Evolutionary conservation across 2,113 vertebrate genomes (phyloP).

Genomic region (Myocastor coypus): DNA sequence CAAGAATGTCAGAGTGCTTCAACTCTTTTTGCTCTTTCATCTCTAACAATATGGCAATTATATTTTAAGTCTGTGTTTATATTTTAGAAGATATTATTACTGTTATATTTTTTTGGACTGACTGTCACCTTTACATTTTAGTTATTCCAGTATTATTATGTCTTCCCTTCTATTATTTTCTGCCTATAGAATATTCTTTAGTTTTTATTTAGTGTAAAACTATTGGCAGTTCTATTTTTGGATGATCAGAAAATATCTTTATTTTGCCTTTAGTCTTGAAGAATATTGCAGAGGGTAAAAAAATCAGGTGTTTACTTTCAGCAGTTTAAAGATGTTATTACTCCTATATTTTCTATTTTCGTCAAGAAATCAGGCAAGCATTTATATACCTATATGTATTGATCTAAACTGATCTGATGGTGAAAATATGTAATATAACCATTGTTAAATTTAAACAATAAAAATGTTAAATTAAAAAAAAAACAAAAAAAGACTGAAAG

Average conservation of each 20-base stretch:
- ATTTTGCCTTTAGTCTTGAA: background rate
- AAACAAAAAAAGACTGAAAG: no score
- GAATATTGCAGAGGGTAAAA: background rate
- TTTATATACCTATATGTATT: no score
- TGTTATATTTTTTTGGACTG: background rate
- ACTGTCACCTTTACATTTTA: background rate
- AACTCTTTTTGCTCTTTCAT: background rate
- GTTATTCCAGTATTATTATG: background rate
- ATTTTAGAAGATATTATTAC: background rate
- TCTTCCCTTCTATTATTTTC: background rate
- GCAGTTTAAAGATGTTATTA: slow-evolving; percentile 9
- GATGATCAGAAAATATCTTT: background rate
- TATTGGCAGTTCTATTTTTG: background rate
- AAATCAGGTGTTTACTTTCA: background rate
- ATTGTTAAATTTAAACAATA: no score
- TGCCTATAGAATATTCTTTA: background rate
- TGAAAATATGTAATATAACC: no score
- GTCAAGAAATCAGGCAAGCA: background rate
- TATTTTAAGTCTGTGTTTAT: slow-evolving; percentile 25
- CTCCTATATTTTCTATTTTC: background rate
- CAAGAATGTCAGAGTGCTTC: background rate
- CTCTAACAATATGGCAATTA: background rate
- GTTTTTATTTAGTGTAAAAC: background rate
- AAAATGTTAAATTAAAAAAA: no score
- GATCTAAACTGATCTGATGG: no score